These are phyloP conservation scores for Orchestes rusci DNA, from an alignment of 2,888 invertebrate species.

Conservation along the genomic window DNA sequence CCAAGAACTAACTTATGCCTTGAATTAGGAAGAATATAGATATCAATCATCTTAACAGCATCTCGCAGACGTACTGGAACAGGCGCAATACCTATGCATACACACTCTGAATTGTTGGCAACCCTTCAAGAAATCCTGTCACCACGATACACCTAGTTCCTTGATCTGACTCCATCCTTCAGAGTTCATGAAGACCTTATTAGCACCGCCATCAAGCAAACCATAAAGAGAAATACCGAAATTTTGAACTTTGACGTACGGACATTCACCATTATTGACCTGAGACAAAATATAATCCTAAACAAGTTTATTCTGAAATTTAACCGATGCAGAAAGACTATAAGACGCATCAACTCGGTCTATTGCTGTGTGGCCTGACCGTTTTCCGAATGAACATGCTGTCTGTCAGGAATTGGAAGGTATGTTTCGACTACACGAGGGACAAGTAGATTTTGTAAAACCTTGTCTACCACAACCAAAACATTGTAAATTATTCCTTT, in stretches of 20 bases:
- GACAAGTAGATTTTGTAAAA: slow-evolving; percentile 6
- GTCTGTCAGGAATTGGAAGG: neutral
- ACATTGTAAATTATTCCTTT: slow-evolving; percentile 3
- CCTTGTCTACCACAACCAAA: slow-evolving; percentile 6
- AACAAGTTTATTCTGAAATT: slow-evolving; percentile 1
- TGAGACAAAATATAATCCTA: slow-evolving; percentile 9
- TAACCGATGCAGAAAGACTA: neutral
- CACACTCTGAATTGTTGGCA: slow-evolving; percentile 2
- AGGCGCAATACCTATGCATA: slow-evolving; percentile 4
- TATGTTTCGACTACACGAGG: neutral
- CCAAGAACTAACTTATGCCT: slow-evolving; percentile 7
- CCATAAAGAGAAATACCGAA: slow-evolving; percentile 4
- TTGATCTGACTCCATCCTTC: slow-evolving; percentile 7
- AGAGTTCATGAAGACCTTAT: slow-evolving; percentile 5
- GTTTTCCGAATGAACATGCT: slow-evolving; percentile 8
- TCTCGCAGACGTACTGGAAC: slow-evolving; percentile 7
- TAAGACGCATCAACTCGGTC: neutral
- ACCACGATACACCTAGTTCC: neutral
- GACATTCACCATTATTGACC: neutral
- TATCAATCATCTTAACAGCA: slow-evolving; percentile 1
- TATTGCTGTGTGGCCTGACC: neutral
- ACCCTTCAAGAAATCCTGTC: neutral
- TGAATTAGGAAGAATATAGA: slow-evolving; percentile 6
- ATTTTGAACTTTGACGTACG: slow-evolving; percentile 4
- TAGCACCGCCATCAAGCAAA: slow-evolving; percentile 4